Evolutionary conservation across 1,140 invertebrate species (phyloP), one percentile per base, ranked within the genome.

Genomic region (Vanessa tameamea): DNA sequence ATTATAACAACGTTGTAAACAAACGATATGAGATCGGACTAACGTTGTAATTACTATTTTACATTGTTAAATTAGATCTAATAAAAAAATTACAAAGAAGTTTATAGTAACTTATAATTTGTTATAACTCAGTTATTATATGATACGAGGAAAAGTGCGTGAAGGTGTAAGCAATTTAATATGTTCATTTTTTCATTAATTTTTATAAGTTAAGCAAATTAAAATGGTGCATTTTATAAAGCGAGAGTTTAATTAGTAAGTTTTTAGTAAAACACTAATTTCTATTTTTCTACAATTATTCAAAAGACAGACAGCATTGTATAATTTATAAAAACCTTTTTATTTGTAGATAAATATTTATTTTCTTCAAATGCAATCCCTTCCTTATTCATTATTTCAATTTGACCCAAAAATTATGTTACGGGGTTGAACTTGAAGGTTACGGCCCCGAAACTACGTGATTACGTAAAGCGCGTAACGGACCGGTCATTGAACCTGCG

Each of bases 381-480:
- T 0, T 1, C 31, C 43, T 8, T 43, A 43, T 43, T 5, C 9
- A 43, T 43, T 9, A 15, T 37, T 37, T 37, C 15, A 12, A 47
- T 26, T 66, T 66, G 71, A 64, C 55, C 55, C 50, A 59, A 64
- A 77, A 65, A 69, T 75, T 53, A 75, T 67, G 81, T 80, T 85
- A 87, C 84, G 81, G 84, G 82, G 82, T 77, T 77, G 77, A 66
- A 72, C 66, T 78, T 79, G 81, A 81, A 80, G 76, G 83, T 87
- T 87, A 84, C 84, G 86, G 78, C 77, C 82, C 84, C 83, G 84
- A 85, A 89, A 86, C 87, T 91, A 90, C 87, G 88, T 89, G 79
- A 78, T 91, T 92, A 91, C 89, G 89, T 91, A 91, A 92, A 73
- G 78, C 84, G 84, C 86, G 89, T 92, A 92, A 92, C 90, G 87